Evolutionary conservation across 1,140 invertebrate genomes (phyloP).

Genomic region (Idris sp.): DNA sequence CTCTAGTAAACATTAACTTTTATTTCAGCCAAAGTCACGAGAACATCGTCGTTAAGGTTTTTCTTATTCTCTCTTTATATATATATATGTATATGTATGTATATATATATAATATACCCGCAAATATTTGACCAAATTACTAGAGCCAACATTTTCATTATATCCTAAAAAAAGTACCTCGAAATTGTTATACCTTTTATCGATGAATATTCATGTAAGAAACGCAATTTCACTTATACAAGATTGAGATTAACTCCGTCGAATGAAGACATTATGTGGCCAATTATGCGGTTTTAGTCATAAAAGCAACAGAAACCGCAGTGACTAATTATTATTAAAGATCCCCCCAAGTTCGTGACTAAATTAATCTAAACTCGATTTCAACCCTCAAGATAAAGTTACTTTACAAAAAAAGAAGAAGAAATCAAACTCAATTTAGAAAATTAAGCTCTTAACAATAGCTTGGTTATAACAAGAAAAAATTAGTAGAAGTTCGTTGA

Average conservation of each 20-base stretch:
- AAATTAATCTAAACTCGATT: too few species aligned
- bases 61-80: constrained; percentile 15
- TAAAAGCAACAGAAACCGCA: constrained; percentile 13
- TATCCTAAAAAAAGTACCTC: too few species aligned
- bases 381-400: too few species aligned
- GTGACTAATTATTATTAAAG: constrained; percentile 18
- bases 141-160: too few species aligned
- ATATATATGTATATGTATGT: not conserved
- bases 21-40: constrained; percentile 37
- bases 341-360: constrained; percentile 14
- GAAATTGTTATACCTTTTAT: not conserved
- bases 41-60: too few species aligned
- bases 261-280: constrained; percentile 12
- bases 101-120: too few species aligned
- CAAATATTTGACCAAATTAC: constrained; percentile 12
- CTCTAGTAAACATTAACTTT: constrained; percentile 60
- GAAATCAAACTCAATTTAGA: too few species aligned
- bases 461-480: too few species aligned
- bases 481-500: too few species aligned
- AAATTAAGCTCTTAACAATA: too few species aligned
- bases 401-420: too few species aligned
- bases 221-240: not conserved
- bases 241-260: not conserved
- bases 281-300: constrained; percentile 11
- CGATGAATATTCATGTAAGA: too few species aligned